Evolutionary conservation across 2,113 vertebrate species (phyloP), one percentile per base, ranked within the genome.

Genomic region (Cyprinodon tularosa): DNA sequence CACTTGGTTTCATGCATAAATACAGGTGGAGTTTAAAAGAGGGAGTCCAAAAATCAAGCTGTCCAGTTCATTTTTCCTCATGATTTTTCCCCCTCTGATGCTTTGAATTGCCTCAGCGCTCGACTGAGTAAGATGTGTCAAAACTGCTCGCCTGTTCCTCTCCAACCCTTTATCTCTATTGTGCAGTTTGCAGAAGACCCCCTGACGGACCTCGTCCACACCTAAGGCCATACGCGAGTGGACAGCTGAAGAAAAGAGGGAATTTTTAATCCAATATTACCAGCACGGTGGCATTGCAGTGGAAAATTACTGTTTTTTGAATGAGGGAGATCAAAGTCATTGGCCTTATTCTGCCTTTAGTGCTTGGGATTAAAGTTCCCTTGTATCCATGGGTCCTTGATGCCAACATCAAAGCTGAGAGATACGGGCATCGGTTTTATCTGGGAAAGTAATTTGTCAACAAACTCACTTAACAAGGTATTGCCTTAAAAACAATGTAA

Each of bases 301-400:
- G 90, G 88, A 92, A 93, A 91, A 93, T 90, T 84, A 80, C 90
- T 71, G 75, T 44, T 37, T 20, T 71, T 71, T 71, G 20, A 62
- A 89, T 90, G 87, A 86, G 80, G 66, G 83, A 94, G 91, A 93
- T 94, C 90, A 94, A 94, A 93, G 92, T 91, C 75, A 64, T 70
- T 71, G 84, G 90, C 79, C 83, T 83, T 80, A 84, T 86, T 89
- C 83, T 78, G 87, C 87, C 88, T 86, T 80, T 76, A 82, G 86
- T 91, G 83, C 71, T 86, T 47, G 71, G 86, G 86, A 93, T 92
- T 92, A 88, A 82, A 88, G 81, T 89, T 88, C 71, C 75, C 77
- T 81, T 84, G 77, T 84, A 90, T 86, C 71, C 78, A 78, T 36
- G 81, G 76, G 83, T 75, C 73, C 45, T 70, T 37, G 86, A 86